Conservation (phyloP, 2,888 invertebrate genomes). For the Melinaea menophilus region DNA sequence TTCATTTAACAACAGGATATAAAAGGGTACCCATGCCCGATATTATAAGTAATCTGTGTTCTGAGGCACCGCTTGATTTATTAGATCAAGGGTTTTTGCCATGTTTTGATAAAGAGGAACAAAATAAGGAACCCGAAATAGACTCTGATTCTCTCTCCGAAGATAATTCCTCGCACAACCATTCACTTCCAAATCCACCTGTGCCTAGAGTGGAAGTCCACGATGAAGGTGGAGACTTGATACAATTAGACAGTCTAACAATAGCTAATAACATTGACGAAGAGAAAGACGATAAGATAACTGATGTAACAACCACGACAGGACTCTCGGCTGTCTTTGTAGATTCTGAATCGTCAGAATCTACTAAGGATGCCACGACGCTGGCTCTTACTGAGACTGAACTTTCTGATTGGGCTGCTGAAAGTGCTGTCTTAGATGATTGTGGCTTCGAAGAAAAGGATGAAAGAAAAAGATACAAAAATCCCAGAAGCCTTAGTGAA, state of each 20-base stretch:
- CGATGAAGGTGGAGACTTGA: conserved; percentile 82
- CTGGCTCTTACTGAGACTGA: conserved; percentile 90
- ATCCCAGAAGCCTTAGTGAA: conserved; percentile 57
- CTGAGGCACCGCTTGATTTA: conserved; percentile 61
- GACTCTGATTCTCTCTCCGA: conserved; percentile 79
- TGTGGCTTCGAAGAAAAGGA: conserved; percentile 73
- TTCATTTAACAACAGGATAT: conserved; percentile 57
- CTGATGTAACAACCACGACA: conserved; percentile 54
- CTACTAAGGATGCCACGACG: conserved; percentile 83
- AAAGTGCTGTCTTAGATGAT: conserved; percentile 87
- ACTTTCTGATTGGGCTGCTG: conserved; percentile 92
- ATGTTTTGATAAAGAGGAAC: conserved; percentile 55
- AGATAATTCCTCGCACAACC: conserved; percentile 61
- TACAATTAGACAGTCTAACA: conserved; percentile 80
- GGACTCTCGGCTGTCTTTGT: conserved; percentile 66
- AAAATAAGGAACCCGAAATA: conserved; percentile 51
- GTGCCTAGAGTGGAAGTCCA: conserved; percentile 86
- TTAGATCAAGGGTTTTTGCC: conserved; percentile 58
- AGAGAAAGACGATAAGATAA: conserved; percentile 50
- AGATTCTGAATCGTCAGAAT: conserved; percentile 79
- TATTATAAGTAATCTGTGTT: conserved; percentile 73
- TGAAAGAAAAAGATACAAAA: conserved; percentile 52
- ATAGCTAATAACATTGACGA: conserved; percentile 58
- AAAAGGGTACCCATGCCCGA: conserved; percentile 78
- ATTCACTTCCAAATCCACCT: conserved; percentile 60